phyloP scores from a whole-genome alignment of 2,797 vertebrate species.

The Aythya fuligula region DNA sequence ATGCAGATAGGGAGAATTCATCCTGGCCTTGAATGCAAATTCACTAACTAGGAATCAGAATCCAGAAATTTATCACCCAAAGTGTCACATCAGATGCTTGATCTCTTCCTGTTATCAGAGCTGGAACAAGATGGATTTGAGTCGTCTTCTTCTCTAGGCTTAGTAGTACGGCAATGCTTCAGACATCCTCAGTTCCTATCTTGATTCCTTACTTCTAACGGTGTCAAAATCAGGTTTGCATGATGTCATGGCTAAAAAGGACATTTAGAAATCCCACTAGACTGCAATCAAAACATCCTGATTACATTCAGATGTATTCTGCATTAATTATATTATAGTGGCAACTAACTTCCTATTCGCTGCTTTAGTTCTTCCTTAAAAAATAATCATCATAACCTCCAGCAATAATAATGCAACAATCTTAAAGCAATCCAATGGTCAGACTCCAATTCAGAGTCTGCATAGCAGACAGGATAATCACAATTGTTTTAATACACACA shows the following conservation, averaged over 20 bases:
- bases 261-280: slow-evolving; percentile 11
- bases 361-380: not conserved
- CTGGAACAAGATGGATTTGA: not conserved
- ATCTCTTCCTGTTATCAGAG: not conserved
- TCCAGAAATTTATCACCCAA: not conserved
- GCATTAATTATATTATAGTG: slow-evolving; percentile 21
- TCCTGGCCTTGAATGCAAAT: not conserved
- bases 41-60: not conserved
- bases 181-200: not conserved
- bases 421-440: not conserved
- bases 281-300: slow-evolving; percentile 59
- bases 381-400: not conserved
- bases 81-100: not conserved
- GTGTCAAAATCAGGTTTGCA: not conserved
- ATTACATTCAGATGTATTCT: slow-evolving; percentile 38
- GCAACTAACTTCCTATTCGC: slow-evolving; percentile 17
- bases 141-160: not conserved
- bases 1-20: not conserved
- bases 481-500: not conserved
- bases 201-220: not conserved
- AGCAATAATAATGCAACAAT: not conserved
- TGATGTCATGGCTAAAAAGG: slow-evolving; percentile 28
- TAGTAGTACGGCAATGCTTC: not conserved
- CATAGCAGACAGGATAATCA: not conserved
- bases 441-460: not conserved